phyloP scores from a whole-genome alignment of 2,113 vertebrate genomes.

The Dicrurus megarhynchus region DNA sequence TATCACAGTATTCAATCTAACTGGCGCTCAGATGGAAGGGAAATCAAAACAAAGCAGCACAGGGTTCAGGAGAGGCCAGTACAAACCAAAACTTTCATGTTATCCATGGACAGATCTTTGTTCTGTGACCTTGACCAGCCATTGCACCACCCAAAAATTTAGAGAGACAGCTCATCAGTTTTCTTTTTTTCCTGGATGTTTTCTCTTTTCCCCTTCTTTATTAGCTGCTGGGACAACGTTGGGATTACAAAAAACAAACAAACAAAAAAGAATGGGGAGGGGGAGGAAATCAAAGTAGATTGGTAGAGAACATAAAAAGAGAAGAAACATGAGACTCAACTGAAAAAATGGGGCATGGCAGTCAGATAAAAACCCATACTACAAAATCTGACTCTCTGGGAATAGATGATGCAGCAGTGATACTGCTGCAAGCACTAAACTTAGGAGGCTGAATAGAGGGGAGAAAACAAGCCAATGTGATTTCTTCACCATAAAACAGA shows the following conservation, averaged over 20 bases:
- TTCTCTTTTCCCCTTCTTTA: background rate
- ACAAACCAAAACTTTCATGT: background rate
- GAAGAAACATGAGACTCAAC: background rate
- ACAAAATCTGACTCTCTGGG: background rate
- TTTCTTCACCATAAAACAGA: background rate
- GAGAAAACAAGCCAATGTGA: background rate
- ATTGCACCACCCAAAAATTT: background rate
- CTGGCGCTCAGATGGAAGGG: background rate
- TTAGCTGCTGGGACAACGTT: background rate
- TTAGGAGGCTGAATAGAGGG: background rate
- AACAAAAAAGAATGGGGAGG: background rate
- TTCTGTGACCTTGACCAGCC: conserved; percentile 23
- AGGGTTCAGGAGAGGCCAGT: background rate
- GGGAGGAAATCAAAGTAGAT: background rate
- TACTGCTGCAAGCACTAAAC: background rate
- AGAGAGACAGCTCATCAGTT: conserved; percentile 7
- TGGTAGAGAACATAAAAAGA: background rate
- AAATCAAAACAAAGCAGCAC: background rate
- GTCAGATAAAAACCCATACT: background rate
- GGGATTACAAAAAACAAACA: background rate
- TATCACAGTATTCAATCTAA: background rate
- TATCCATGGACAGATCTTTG: background rate
- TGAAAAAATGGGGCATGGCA: background rate
- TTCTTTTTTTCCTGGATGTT: background rate
- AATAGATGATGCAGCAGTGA: background rate